A percentile compares a stretch with the other conserved stretches of the same genome.
These are phyloP conservation scores for Tenthredo livida DNA, from an alignment of 2,888 invertebrate genomes.

Conservation along the genomic window DNA sequence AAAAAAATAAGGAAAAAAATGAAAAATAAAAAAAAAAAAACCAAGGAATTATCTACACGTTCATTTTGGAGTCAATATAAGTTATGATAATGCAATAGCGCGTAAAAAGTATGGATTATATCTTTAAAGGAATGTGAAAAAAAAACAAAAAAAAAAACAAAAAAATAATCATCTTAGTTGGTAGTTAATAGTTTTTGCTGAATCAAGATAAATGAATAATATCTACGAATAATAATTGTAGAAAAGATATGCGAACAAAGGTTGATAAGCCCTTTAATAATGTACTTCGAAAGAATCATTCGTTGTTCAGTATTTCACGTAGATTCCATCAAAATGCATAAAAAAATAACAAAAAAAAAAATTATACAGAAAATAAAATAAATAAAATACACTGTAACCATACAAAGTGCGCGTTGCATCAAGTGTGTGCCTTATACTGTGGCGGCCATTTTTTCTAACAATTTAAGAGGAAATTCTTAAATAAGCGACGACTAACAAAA, in stretches of 20 bases:
- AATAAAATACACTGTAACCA: slow-evolving; percentile 64
- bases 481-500: slow-evolving; percentile 55
- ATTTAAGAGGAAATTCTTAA: slow-evolving; percentile 68
- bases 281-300: background rate
- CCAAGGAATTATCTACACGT: slow-evolving; percentile 47
- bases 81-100: slow-evolving; percentile 13
- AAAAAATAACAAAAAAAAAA: background rate
- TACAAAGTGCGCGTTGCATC: slow-evolving; percentile 76
- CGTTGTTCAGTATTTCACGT: slow-evolving; percentile 32
- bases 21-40: slow-evolving; percentile 26
- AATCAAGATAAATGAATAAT: slow-evolving; percentile 34
- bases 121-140: slow-evolving; percentile 45
- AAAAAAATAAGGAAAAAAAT: slow-evolving; percentile 26
- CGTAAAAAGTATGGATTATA: slow-evolving; percentile 18
- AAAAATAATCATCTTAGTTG: background rate
- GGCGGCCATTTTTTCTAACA: slow-evolving; percentile 76
- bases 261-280: background rate
- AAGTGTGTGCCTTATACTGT: slow-evolving; percentile 78
- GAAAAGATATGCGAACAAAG: background rate
- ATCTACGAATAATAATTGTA: slow-evolving; percentile 15
- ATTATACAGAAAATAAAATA: slow-evolving; percentile 41
- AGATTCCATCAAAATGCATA: slow-evolving; percentile 40
- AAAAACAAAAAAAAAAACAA: background rate
- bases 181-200: slow-evolving; percentile 38
- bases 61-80: slow-evolving; percentile 40